Evolutionary conservation across 1,140 invertebrate genomes (phyloP).

Genomic region (Chionoecetes opilio): DNA sequence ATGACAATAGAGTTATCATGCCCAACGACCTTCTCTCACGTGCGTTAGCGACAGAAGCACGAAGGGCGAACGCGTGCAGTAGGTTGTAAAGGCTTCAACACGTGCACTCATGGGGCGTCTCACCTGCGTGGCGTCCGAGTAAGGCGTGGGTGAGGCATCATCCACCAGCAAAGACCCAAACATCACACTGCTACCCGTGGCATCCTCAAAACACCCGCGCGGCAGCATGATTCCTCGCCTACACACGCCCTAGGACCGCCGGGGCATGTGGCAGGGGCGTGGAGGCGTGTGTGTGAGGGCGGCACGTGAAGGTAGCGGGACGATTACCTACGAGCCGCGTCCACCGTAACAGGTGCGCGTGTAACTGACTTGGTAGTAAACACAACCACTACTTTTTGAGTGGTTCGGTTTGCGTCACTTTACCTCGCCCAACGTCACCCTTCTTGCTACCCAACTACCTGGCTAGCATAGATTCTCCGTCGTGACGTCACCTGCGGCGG

Average conservation of each 20-base stretch:
- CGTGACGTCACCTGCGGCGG: conserved; percentile 30
- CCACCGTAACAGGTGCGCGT: conserved; percentile 61
- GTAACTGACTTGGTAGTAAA: conserved; percentile 69
- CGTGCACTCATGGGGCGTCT: too few species aligned
- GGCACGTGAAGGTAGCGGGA: conserved; percentile 32
- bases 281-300: background rate
- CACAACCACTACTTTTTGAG: conserved; percentile 52
- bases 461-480: background rate
- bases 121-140: conserved; percentile 77
- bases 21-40: too few species aligned
- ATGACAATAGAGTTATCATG: too few species aligned
- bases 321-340: conserved; percentile 41
- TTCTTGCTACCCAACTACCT: conserved; percentile 31
- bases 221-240: conserved; percentile 38
- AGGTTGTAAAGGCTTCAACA: too few species aligned
- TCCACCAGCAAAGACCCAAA: conserved; percentile 49
- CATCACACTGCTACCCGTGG: background rate
- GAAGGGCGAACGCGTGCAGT: too few species aligned
- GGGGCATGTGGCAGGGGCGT: background rate
- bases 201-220: conserved; percentile 45
- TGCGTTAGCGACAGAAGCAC: too few species aligned
- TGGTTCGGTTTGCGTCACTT: conserved; percentile 49
- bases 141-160: conserved; percentile 67
- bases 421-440: conserved; percentile 42
- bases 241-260: background rate